Evolutionary conservation across 1,140 invertebrate genomes (phyloP), one percentile per base, ranked within the genome.

Genomic region (Drosophila nebulosa): DNA sequence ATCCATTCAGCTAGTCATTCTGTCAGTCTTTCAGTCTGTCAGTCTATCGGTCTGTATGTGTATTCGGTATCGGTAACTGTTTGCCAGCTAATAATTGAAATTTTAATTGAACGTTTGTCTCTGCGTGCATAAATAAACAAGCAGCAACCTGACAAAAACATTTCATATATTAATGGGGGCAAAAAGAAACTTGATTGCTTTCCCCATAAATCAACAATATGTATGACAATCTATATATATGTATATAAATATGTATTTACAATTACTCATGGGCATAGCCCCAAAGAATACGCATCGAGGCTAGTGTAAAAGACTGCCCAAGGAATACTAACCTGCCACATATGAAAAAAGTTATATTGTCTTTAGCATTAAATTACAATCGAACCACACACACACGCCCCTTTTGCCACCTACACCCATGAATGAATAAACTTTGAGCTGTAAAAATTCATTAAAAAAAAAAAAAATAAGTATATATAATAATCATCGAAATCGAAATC

Each of bases 101-200:
- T 75, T 75, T 75, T 75, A 75, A 75, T 75, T 75, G 73, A 75
- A 75, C 64, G 60, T 72, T 72, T 75, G 69, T 75, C 63, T 27
- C 63, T 27, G 30, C 46, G 57, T 55, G 64, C 56, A 74, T 70
- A 74, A 74, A 70, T 64, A 64, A 74, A 64, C 62, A 70, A 46
- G 39, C 16, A 46, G 39, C 16, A 46, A 46, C 16, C 16, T 21
- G 39, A 46, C 39, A 46, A 18, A 46, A 21, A 46, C 12, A 9
- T 39, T 39, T 14, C 14, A 16, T 39, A 39, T 39, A 39, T 39
- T 16, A 39, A 39, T 46, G 39, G 39, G 39, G 30, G 30, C 10
- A 46, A 46, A 46, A 46, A 21, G 16, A 1, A 46, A 46, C 39
- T 46, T 46, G 39, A 46, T 46, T 46, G 39, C 16, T 46, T 46